Base-by-base conservation (phyloP, 2,888 invertebrate species). In the Hirtodrosophila duncani region DNA sequence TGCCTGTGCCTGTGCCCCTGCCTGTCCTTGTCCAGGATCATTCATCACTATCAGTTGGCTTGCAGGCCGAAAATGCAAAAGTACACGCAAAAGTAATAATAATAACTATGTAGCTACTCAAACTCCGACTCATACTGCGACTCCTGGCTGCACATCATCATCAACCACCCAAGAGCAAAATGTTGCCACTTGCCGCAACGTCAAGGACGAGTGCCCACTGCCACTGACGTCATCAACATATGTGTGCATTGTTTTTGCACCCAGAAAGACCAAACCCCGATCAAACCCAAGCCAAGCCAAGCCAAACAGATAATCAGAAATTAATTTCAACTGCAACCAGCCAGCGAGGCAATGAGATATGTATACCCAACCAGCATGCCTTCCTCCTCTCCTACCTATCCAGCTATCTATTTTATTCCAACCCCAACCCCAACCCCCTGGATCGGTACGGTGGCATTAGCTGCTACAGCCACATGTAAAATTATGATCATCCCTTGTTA, bases 291-390 rank as follows among this genome's bases (percentile, higher is more conserved):
- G 62, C 59, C 65, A 61, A 60, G 58, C 59, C 68, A 68, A 80
- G 65, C 79, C 78, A 83, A 81, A 84, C 50, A 85, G 85, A 85
- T 85, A 86, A 86, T 85, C 84, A 83, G 83, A 85, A 85, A 86
- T 85, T 86, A 85, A 85, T 86, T 86, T 84, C 58, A 74, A n/a
- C 66, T 77, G 72, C 72, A 72, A 71, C 74, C 68, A 58, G 67
- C 42, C 49, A 18, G 48, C 42, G n/a, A n/a, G n/a, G n/a, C n/a
- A n/a, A n/a, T n/a, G n/a, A n/a, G n/a, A n/a, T n/a, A n/a, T n/a
- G n/a, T n/a, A n/a, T n/a, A 30, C 23, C 38, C 59, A 23, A 41
- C 14, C 24, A 24, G 24, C 30, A 27, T 20, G 9, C 44, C 33
- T 18, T 41, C 37, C 30, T 41, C 30, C 20, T n/a, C 20, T 10